Evolutionary conservation across 1,140 invertebrate genomes (phyloP).

Genomic region (Bombus polaris): DNA sequence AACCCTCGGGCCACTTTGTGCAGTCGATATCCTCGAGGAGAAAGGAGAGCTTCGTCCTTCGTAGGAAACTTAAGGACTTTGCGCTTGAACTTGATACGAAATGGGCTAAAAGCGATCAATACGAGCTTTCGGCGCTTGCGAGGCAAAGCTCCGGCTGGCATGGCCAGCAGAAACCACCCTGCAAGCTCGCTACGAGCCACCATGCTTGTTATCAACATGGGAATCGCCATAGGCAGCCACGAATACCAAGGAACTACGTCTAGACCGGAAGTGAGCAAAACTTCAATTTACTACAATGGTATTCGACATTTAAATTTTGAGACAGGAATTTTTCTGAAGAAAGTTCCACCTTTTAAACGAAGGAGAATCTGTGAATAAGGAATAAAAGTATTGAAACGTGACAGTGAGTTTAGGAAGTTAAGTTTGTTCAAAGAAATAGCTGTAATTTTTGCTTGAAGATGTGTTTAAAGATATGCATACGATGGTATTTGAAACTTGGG

Average conservation of each 20-base stretch:
- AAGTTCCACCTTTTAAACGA: too few relatives aligned
- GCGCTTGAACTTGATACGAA: constrained; percentile 81
- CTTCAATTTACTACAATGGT: not conserved
- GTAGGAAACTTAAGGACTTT: constrained; percentile 60
- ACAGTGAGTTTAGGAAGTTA: too few relatives aligned
- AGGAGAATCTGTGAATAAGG: too few relatives aligned
- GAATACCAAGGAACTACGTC: constrained; percentile 48
- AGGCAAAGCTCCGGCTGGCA: constrained; percentile 57
- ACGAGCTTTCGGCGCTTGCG: constrained; percentile 78
- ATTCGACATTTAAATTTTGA: too few relatives aligned
- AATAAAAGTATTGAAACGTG: too few relatives aligned
- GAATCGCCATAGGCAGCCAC: constrained; percentile 63
- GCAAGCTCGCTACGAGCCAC: constrained; percentile 23
- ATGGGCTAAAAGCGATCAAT: constrained; percentile 79
- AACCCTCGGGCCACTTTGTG: not conserved
- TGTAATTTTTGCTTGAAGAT: too few relatives aligned
- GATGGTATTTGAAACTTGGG: too few relatives aligned
- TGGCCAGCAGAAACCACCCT: constrained; percentile 31
- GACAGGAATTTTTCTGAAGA: too few relatives aligned
- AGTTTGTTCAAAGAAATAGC: too few relatives aligned
- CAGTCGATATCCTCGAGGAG: constrained; percentile 10
- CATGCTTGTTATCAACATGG: constrained; percentile 52
- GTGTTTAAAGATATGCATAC: too few relatives aligned
- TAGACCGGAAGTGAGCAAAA: constrained; percentile 39
- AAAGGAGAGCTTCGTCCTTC: constrained; percentile 44